phyloP scores from a whole-genome alignment of 2,888 invertebrate species.

The Trichacis sp. region DNA sequence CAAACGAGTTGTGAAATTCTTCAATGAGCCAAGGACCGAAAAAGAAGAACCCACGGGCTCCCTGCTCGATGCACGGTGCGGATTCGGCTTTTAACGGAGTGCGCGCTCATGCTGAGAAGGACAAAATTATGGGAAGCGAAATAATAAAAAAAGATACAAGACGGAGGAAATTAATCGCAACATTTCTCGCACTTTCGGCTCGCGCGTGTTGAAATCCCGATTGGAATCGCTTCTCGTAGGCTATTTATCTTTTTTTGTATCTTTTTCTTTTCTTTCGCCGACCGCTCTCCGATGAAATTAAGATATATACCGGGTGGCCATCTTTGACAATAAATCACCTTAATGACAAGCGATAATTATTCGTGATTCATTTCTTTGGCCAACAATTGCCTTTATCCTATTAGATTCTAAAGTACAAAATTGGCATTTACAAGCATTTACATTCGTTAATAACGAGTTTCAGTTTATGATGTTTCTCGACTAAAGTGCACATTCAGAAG shows the following conservation, averaged over 20 bases:
- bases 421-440: too few species aligned
- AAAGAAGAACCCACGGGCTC: background rate
- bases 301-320: constrained; percentile 35
- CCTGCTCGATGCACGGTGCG: background rate
- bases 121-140: constrained; percentile 36
- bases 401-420: too few species aligned
- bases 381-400: too few species aligned
- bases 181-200: constrained; percentile 45
- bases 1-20: too few species aligned
- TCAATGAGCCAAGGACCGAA: background rate
- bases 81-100: constrained; percentile 41
- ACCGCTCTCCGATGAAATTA: constrained; percentile 25
- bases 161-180: constrained; percentile 44
- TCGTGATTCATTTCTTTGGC: too few species aligned
- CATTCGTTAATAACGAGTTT: too few species aligned
- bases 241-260: constrained; percentile 42
- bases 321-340: constrained; percentile 1
- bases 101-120: constrained; percentile 36
- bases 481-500: too few species aligned
- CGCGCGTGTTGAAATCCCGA: constrained; percentile 45
- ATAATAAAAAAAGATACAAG: constrained; percentile 36
- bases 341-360: too few species aligned
- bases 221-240: constrained; percentile 39
- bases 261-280: constrained; percentile 33
- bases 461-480: too few species aligned